Percentiles rank a stretch among this genome's conserved stretches.
These are phyloP conservation scores for Lucilia sericata DNA, from an alignment of 1,140 invertebrate species.

Conservation along the genomic window DNA sequence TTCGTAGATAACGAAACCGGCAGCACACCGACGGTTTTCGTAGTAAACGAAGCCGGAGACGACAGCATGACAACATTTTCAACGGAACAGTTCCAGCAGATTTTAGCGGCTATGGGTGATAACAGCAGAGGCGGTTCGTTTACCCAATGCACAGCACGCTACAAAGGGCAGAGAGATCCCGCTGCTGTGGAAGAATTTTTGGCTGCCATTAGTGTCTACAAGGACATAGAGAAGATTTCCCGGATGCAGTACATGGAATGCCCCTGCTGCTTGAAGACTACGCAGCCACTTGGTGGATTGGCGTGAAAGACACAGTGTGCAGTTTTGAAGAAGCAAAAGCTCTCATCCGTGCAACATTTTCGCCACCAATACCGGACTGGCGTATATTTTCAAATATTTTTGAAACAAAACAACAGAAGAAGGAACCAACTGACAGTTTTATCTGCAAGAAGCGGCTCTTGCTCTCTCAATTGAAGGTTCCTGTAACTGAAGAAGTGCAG, in stretches of 20 bases:
- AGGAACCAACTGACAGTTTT: neutral
- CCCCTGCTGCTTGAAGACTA: conserved; percentile 50
- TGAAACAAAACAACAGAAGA: conserved; percentile 43
- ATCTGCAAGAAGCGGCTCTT: conserved; percentile 32
- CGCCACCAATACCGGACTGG: neutral
- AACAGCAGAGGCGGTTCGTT: neutral
- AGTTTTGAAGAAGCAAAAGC: conserved; percentile 4
- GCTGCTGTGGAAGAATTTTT: conserved; percentile 45
- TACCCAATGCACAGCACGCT: conserved; percentile 36
- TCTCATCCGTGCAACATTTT: neutral
- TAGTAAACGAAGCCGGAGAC: too few species aligned
- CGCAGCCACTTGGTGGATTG: conserved; percentile 55
- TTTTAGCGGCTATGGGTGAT: neutral
- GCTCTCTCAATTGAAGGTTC: neutral
- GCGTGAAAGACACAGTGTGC: conserved; percentile 47
- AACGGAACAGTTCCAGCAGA: neutral
- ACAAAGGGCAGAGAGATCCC: conserved; percentile 45
- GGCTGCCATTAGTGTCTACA: conserved; percentile 32
- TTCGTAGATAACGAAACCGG: too few species aligned
- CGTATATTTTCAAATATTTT: conserved; percentile 40
- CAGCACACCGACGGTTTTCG: neutral
- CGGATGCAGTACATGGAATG: conserved; percentile 51
- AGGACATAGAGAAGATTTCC: conserved; percentile 47
- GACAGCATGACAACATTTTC: neutral
- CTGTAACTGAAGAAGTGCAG: conserved; percentile 22